Conservation (phyloP, 1,140 invertebrate genomes). For the Aphaenogaster ashmeadi region DNA sequence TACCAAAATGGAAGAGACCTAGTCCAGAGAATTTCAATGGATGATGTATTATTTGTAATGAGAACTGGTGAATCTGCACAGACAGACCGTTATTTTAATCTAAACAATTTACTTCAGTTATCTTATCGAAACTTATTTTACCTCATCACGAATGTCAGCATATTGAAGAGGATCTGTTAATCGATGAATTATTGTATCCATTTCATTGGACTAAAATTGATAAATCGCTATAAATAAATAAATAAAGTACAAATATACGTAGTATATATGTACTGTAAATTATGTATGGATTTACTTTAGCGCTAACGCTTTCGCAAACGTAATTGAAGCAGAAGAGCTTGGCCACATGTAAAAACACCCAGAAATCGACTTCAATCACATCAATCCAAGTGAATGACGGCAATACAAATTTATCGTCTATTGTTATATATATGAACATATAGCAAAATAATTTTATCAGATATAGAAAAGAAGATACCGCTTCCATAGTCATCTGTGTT, state of each 20-base stretch:
- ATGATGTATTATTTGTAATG: background rate
- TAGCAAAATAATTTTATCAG: background rate
- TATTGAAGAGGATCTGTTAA: slow-evolving; percentile 6
- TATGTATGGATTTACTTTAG: background rate
- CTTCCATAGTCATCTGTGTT: slow-evolving; percentile 15
- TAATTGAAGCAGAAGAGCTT: slow-evolving; percentile 4
- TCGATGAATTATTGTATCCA: background rate
- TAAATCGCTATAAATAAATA: background rate
- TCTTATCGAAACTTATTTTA: background rate
- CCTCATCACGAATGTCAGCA: background rate
- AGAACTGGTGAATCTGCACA: slow-evolving; percentile 36
- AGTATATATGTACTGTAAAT: background rate
- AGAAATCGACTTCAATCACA: background rate
- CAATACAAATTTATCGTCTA: background rate
- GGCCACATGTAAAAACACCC: background rate
- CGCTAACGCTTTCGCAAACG: background rate
- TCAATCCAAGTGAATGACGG: too few species aligned
- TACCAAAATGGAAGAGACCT: slow-evolving; percentile 18
- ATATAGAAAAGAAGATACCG: background rate
- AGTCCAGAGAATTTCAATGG: slow-evolving; percentile 19
- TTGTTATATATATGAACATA: background rate
- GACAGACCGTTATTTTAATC: background rate
- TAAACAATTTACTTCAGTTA: background rate
- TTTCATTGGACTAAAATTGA: slow-evolving; percentile 34
- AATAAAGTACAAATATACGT: background rate